Base-by-base conservation (phyloP, 2,797 vertebrate genomes). In the Dipus sagitta region DNA sequence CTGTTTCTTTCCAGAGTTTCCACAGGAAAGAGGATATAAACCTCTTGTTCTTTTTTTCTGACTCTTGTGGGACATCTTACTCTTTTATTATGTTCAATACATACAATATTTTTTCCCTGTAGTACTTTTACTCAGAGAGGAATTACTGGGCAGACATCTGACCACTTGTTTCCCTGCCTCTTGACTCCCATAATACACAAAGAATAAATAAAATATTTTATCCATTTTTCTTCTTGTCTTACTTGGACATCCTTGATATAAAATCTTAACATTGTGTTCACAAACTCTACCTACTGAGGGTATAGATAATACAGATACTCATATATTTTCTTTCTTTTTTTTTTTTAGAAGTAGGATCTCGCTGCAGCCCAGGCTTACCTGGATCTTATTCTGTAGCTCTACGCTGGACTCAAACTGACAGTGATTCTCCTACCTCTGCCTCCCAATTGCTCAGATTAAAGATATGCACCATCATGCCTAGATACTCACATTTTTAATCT, bases 401-500 rank as follows among this genome's bases (percentile, higher is more conserved):
- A 47, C 47, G 11, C 8, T 47, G 47, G 47, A 9, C 47, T 47
- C 47, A 47, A 47, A 47, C 47, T 47, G 6, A 47, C 47, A 47
- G 47, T 47, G 47, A 47, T 47, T 47, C 47, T 47, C 47, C 47
- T 47, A 47, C 6, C 6, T 47, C 47, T 47, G 47, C 47, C 47
- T 11, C 47, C 47, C 47, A 47, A 47, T 9, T 47, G 47, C 47
- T 47, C 6, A 7, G 47, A 47, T 47, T 47, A 47, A 47, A 47
- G 47, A 11, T 7, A 47, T 47, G 8, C 47, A 47, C 47, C 47
- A 9, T 11, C 47, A 1, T 47, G 60, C 20, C 70, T 3, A 83
- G 26, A 75, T 26, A 75, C 67, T 9, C 58, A 88, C 23, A 17
- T 72, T 90, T 88, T 93, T 92, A n/a, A 86, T 54, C n/a, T 91